Evolutionary conservation across 1,140 invertebrate species (phyloP), one percentile per base, ranked within the genome.

Genomic region (Cydia fagiglandana): DNA sequence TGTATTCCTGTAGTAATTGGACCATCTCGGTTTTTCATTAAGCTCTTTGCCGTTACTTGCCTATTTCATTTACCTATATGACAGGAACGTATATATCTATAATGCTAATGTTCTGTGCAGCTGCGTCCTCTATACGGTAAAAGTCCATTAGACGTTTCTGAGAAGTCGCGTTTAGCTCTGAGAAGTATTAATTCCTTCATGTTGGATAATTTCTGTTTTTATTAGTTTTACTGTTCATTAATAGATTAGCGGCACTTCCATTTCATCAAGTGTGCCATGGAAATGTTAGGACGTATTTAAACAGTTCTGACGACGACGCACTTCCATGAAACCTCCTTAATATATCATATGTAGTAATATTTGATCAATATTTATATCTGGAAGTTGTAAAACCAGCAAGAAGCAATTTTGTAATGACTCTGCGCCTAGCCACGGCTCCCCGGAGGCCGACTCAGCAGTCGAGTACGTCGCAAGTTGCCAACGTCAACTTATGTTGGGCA

Each of bases 351-450:
- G n/a, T n/a, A n/a, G 6, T 0, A 61, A 24, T 61, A 61, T 61
- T 61, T 61, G 4, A 61, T 24, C 56, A 20, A 61, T 61, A 61
- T 61, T 24, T 20, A 61, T 24, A 3, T 9, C 9, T 10, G 20
- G 7, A 24, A 24, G 56, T 61, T 61, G 56, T 61, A 24, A 61
- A 61, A 61, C 56, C 56, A 24, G 17, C 56, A 20, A 61, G 20
- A 61, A 24, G 56, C 56, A 61, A 61, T 61, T 61, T 61, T 61
- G 56, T 61, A 61, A 61, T 61, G 56, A 61, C 20, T 34, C 34
- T 61, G 56, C 56, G 20, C 56, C n/a, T n/a, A n/a, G n/a, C n/a
- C 56, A 24, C 6, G 56, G 56, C 9, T 61, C 56, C 56, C 20
- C 17, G 20, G 56, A n/a, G 50, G 17, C 9, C 56, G 56, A 12